Percentiles rank a stretch among this genome's conserved stretches.
phyloP scores from a whole-genome alignment of 2,797 vertebrate genomes.

The Nannoperca obscura region DNA sequence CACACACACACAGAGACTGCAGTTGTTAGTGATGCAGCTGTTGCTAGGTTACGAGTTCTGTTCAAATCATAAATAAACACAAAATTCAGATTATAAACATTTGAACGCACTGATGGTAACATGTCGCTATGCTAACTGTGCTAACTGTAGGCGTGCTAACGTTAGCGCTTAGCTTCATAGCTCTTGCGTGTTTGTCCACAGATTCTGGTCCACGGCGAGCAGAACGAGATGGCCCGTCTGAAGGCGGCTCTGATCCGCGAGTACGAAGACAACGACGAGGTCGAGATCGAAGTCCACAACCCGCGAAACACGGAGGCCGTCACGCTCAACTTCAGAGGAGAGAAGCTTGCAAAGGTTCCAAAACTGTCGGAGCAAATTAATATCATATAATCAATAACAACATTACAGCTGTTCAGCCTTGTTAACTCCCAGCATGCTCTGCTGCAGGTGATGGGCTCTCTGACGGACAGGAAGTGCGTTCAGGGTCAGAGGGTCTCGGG shows the following conservation, averaged over 20 bases:
- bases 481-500: slow-evolving; percentile 96
- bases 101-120: too few species aligned
- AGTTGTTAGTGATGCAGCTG: too few species aligned
- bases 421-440: slow-evolving; percentile 68
- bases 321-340: slow-evolving; percentile 95
- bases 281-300: slow-evolving; percentile 97
- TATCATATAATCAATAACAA: too few species aligned
- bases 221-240: slow-evolving; percentile 97
- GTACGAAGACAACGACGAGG: slow-evolving; percentile 98
- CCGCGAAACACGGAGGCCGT: slow-evolving; percentile 96
- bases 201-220: slow-evolving; percentile 97
- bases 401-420: background rate
- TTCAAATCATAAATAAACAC: too few species aligned
- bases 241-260: slow-evolving; percentile 96
- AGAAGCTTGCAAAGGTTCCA: slow-evolving; percentile 95
- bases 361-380: too few species aligned
- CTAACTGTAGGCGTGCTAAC: background rate
- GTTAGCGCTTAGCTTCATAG: background rate
- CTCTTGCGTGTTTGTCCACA: slow-evolving; percentile 53
- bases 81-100: too few species aligned
- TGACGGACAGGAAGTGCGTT: slow-evolving; percentile 93
- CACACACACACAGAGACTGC: too few species aligned
- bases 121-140: background rate
- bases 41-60: too few species aligned
- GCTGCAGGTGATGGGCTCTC: slow-evolving; percentile 93